These are phyloP conservation scores for Drosophila eohydei DNA, from an alignment of 2,888 invertebrate genomes.

Conservation along the genomic window DNA sequence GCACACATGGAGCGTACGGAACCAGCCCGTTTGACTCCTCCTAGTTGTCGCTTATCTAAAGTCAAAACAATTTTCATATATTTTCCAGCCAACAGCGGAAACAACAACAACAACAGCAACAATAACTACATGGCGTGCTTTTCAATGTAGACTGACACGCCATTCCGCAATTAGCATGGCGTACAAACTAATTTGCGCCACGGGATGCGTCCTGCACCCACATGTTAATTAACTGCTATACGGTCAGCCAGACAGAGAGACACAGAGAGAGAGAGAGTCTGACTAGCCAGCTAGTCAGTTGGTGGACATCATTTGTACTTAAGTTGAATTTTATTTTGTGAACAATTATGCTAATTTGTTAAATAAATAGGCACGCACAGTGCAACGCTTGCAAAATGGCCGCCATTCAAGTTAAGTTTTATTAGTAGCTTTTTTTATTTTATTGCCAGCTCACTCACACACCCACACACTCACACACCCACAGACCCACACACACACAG, in stretches of 20 bases:
- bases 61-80: constrained; percentile 84
- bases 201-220: constrained; percentile 79
- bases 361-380: constrained; percentile 76
- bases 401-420: constrained; percentile 76
- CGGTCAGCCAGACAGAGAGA: constrained; percentile 4
- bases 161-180: constrained; percentile 83
- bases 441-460: constrained; percentile 56
- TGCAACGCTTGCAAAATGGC: constrained; percentile 60
- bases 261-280: background rate
- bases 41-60: constrained; percentile 82
- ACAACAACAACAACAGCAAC: constrained; percentile 17
- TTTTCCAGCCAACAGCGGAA: constrained; percentile 45
- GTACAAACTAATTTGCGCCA: constrained; percentile 83
- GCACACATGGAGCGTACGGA: constrained; percentile 36
- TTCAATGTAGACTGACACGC: constrained; percentile 82
- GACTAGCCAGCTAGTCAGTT: constrained; percentile 11
- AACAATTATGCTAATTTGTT: constrained; percentile 84
- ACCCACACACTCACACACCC: constrained; percentile 29
- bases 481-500: constrained; percentile 12
- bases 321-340: constrained; percentile 82
- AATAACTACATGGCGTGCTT: constrained; percentile 50
- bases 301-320: constrained; percentile 75
- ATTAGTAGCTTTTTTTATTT: constrained; percentile 75
- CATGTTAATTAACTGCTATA: constrained; percentile 74
- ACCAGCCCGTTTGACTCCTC: constrained; percentile 46